Evolutionary conservation across 2,888 invertebrate genomes (phyloP).

Genomic region (Ectemnius lituratus): DNA sequence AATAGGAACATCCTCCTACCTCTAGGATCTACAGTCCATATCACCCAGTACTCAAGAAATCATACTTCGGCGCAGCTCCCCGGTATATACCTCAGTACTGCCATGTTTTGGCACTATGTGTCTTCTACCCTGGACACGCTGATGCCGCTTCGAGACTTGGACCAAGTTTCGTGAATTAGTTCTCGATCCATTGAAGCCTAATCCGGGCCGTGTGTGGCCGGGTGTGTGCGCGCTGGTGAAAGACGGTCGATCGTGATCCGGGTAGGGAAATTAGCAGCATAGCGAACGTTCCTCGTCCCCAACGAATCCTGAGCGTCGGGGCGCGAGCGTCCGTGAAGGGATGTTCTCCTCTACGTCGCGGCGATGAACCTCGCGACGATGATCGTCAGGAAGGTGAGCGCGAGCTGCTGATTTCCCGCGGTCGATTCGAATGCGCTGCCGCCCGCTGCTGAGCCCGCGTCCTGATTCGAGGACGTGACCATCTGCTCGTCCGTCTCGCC

Average conservation of each 20-base stretch:
- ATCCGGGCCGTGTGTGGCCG: no score
- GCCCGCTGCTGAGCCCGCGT: slow-evolving; percentile 43
- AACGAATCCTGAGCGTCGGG: slow-evolving; percentile 11
- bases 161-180: no score
- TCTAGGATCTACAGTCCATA: neutral
- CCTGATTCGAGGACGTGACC: slow-evolving; percentile 66
- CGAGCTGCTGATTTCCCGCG: slow-evolving; percentile 42
- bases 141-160: slow-evolving; percentile 16
- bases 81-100: slow-evolving; percentile 22
- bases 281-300: slow-evolving; percentile 1
- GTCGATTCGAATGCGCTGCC: slow-evolving; percentile 20
- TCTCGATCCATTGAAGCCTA: no score
- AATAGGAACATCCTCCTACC: slow-evolving; percentile 8
- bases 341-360: slow-evolving; percentile 50
- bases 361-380: slow-evolving; percentile 60
- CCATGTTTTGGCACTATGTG: slow-evolving; percentile 48
- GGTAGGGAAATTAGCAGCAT: slow-evolving; percentile 3
- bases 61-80: slow-evolving; percentile 8
- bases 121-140: slow-evolving; percentile 19
- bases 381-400: slow-evolving; percentile 49
- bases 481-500: slow-evolving; percentile 70
- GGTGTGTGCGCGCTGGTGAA: slow-evolving; percentile 3
- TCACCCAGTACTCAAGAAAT: neutral
- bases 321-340: slow-evolving; percentile 9
- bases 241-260: neutral